Evolutionary conservation across 2,888 invertebrate species (phyloP).

Genomic region (Leptinotarsa rubiginosa): DNA sequence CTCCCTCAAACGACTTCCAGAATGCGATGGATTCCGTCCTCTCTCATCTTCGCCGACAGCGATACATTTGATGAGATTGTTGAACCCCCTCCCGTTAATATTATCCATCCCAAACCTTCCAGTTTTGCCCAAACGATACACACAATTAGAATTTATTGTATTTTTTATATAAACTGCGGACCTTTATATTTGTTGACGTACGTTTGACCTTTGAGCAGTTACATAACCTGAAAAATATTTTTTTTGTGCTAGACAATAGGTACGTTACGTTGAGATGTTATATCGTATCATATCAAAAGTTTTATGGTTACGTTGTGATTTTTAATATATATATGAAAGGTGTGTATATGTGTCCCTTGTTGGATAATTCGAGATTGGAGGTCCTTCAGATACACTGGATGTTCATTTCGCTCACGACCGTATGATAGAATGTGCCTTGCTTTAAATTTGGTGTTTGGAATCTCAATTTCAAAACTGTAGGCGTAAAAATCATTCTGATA

Average conservation of each 20-base stretch:
- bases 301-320: slow-evolving; percentile 35
- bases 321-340: slow-evolving; percentile 34
- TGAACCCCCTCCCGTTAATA: slow-evolving; percentile 77
- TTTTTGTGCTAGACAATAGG: slow-evolving; percentile 54
- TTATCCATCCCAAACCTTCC: slow-evolving; percentile 75
- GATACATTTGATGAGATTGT: slow-evolving; percentile 76
- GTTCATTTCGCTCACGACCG: background rate
- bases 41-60: slow-evolving; percentile 72
- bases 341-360: slow-evolving; percentile 28
- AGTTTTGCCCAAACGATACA: slow-evolving; percentile 58
- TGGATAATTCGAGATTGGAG: background rate
- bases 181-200: slow-evolving; percentile 27
- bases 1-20: slow-evolving; percentile 55
- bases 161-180: slow-evolving; percentile 46
- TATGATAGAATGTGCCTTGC: no score
- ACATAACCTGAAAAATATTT: slow-evolving; percentile 35
- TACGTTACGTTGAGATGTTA: slow-evolving; percentile 30
- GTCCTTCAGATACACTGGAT: background rate
- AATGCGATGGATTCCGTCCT: slow-evolving; percentile 75
- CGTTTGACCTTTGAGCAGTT: slow-evolving; percentile 30
- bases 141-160: slow-evolving; percentile 47
- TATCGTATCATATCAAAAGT: slow-evolving; percentile 51
- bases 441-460: no score
- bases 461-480: no score
- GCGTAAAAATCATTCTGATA: no score